Percentiles rank a stretch among this genome's conserved stretches.
Conservation (phyloP, 2,797 vertebrate species). For the Pangasius djambal region DNA sequence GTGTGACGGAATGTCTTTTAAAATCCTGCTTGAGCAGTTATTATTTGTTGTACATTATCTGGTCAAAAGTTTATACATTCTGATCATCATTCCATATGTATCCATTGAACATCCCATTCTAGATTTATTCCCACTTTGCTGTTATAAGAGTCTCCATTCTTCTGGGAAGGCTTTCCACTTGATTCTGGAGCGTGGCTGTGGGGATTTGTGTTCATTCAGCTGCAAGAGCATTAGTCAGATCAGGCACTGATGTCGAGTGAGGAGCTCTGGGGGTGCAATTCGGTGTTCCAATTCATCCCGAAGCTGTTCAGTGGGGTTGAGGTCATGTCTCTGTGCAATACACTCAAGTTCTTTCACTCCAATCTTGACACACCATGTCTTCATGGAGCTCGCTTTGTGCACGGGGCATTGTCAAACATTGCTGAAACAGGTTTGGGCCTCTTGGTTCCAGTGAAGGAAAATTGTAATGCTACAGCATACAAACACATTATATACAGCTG, state of each 20-base stretch:
- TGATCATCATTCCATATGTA: background rate
- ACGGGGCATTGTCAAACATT: background rate
- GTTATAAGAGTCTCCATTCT: background rate
- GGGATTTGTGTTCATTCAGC: background rate
- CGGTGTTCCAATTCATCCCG: no score
- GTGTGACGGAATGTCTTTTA: background rate
- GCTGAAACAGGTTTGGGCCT: background rate
- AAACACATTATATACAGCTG: background rate
- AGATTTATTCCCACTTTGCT: background rate
- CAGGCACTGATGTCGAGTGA: background rate
- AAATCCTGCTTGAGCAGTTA: background rate
- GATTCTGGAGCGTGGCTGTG: background rate
- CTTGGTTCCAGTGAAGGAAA: background rate
- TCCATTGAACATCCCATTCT: background rate
- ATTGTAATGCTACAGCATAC: background rate
- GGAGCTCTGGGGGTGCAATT: background rate
- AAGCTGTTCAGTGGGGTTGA: no score
- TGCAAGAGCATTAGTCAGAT: background rate
- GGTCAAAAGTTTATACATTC: background rate
- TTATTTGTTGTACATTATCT: no score
- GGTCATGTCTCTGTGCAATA: background rate
- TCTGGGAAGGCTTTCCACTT: background rate
- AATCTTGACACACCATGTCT: background rate
- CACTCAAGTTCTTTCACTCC: background rate
- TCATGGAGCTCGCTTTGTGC: background rate